Evolutionary conservation across 2,888 invertebrate genomes (phyloP), one percentile per base, ranked within the genome.

Genomic region (Caenorhabditis sulstoni): DNA sequence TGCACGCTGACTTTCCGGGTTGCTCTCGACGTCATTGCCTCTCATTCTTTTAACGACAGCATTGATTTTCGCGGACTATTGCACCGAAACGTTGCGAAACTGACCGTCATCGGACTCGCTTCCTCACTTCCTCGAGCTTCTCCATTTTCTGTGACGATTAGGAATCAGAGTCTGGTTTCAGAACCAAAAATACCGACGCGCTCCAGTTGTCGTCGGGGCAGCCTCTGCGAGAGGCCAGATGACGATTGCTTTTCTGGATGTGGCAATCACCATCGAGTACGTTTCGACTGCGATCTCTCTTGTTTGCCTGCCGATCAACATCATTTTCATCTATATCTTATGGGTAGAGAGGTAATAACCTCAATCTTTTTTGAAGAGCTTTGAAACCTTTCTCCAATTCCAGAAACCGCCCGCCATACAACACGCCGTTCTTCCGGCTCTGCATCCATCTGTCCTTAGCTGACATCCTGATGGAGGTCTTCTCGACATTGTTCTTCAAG

Each of bases 391-490:
- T 52, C 23, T 5, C 5, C 5, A 11, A 3, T 82, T 78, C 14
- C 66, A 83, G 83, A 66, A 73, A 81, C 65, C 82, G 79, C 29
- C 64, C 81, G 11, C 85, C 83, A 1, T 79, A 80, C 57, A 68
- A 79, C 44, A 77, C 82, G 65, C 83, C 84, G 20, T 85, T 86
- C 76, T 86, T 86, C 65, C 81, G 84, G 41, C 76, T 86, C 52
- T 86, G 85, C 52, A 84, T 84, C 22, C 86, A 86, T 61, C 66
- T 86, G 5, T 84, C 82, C 14, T 74, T 86, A n/a, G 84, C 84
- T 39, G 86, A 86, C 68, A 83, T 85, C 64, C 66, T 82, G 29
- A 84, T 85, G 82, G 83, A 78, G 50, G 64, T 84, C 9, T 85
- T 86, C 64, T 82, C 81, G n/a, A 81, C 82, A 1, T 14, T 85